Evolutionary conservation across 64 coral and sea anemone genomes (phyloP), one percentile per base, ranked within the genome.

Genomic region (Hydrozoanthus tunicans): DNA sequence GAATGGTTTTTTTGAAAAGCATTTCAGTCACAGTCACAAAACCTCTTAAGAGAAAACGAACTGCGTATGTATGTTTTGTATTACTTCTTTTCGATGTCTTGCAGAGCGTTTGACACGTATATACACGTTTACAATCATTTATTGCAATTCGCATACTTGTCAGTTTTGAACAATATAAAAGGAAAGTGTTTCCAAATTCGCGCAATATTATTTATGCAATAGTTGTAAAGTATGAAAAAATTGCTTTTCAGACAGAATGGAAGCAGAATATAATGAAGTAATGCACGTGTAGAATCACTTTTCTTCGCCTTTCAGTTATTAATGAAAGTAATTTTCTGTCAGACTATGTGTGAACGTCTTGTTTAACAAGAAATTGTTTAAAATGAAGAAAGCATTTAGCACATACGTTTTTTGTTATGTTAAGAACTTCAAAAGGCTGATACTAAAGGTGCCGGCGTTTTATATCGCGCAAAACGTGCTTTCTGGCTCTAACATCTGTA

Each of bases 351-450:
- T 14, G 14, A 55, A 52, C 24, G 4, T 70, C 25, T 71, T 20
- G 70, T 84, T 56, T 69, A 3, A 56, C 59, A 60, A 32, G 53
- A 53, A 83, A 68, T 69, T 2, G 64, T 63, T 73, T 13, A 72
- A 27, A 65, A 23, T 17, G 24, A 67, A 84, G 43, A 69, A 57
- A 72, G 32, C 23, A 26, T 60, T 72, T 59, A 56, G 59, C 6
- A 52, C 25, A 74, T 73, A 74, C 56, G 26, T 32, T 74, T 74
- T 53, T 73, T 74, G 24, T 58, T 54, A 23, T 86, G 70, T 7
- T 86, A 17, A 86, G 74, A 27, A 67, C 27, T 24, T 73, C 74
- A 67, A 88, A 73, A 73, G 17, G 53, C 55, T 12, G 58, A 25
- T 56, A 88, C 24, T 73, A 53, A 56, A 59, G 24, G 32, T 43